phyloP scores from a whole-genome alignment of 1,140 invertebrate species.

The Zaprionus vittiger region DNA sequence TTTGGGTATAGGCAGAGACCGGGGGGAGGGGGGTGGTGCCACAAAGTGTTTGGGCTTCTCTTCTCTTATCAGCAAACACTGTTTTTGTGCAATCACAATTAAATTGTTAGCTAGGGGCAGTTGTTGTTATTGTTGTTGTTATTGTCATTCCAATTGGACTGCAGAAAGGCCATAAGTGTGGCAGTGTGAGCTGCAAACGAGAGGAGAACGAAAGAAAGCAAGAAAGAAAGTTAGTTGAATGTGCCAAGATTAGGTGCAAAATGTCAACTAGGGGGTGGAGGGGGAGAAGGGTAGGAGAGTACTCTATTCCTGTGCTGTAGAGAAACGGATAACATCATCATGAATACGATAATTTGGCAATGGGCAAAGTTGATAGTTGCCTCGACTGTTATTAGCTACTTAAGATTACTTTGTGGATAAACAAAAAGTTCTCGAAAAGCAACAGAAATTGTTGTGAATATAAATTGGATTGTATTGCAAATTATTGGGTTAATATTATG shows the following conservation, averaged over 20 bases:
- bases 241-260: conserved; percentile 38
- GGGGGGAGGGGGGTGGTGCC: neutral
- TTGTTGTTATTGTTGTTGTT: conserved; percentile 34
- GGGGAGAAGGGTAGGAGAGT: neutral
- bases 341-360: conserved; percentile 42
- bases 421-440: neutral
- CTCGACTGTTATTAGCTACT: conserved; percentile 13
- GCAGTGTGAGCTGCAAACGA: conserved; percentile 39
- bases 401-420: conserved; percentile 18
- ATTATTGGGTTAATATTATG: neutral
- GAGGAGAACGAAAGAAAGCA: conserved; percentile 2
- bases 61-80: conserved; percentile 41
- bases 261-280: conserved; percentile 23
- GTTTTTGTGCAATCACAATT: conserved; percentile 49
- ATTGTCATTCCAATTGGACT: conserved; percentile 36
- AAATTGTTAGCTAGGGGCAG: conserved; percentile 50
- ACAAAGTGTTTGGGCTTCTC: conserved; percentile 27
- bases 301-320: neutral
- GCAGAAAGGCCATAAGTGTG: conserved; percentile 49
- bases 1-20: no score
- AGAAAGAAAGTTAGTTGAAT: neutral
- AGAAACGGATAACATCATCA: conserved; percentile 30
- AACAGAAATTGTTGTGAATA: neutral
- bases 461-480: neutral
- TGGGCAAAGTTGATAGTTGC: conserved; percentile 15